These are phyloP conservation scores for Gasteruption jaculator DNA, from an alignment of 2,888 invertebrate species.

Conservation along the genomic window DNA sequence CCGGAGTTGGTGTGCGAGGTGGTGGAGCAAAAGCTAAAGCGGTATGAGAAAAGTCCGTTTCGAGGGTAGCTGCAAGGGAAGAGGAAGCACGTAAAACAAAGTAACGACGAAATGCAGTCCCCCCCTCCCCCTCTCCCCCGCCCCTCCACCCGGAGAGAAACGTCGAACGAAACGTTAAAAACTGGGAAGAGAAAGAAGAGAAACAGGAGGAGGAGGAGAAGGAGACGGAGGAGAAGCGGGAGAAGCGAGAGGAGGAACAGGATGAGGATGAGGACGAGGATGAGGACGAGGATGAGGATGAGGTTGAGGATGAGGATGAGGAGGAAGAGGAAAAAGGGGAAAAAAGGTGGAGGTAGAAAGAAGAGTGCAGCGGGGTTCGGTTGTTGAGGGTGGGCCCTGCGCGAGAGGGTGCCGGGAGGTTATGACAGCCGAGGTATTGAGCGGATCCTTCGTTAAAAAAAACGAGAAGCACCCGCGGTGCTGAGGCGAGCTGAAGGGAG, in stretches of 20 bases:
- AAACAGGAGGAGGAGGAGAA: constrained; percentile 18
- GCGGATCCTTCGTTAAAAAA: constrained; percentile 51
- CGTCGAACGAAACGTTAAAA: constrained; percentile 51
- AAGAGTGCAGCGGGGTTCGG: constrained; percentile 25
- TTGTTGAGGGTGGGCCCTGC: constrained; percentile 24
- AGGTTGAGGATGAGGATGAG: constrained; percentile 22
- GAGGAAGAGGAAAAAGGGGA: constrained; percentile 14
- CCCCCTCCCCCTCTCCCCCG: constrained; percentile 26
- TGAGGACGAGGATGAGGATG: constrained; percentile 15
- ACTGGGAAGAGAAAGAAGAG: constrained; percentile 42
- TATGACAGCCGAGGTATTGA: constrained; percentile 52
- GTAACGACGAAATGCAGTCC: constrained; percentile 50
- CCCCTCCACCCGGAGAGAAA: constrained; percentile 39
- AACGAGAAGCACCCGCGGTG: constrained; percentile 42
- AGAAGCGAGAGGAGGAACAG: constrained; percentile 15
- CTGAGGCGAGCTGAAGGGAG: constrained; percentile 34
- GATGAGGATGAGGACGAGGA: constrained; percentile 15
- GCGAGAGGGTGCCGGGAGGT: constrained; percentile 43
- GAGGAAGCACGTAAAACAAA: constrained; percentile 47
- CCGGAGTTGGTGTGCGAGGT: too few relatives aligned
- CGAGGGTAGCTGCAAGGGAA: too few relatives aligned
- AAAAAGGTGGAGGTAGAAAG: constrained; percentile 18
- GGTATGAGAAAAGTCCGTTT: constrained; percentile 18
- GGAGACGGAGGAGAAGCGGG: constrained; percentile 23
- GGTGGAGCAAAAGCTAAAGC: constrained; percentile 3